phyloP scores from a whole-genome alignment of 2,797 vertebrate genomes.

The Lophius americanus region DNA sequence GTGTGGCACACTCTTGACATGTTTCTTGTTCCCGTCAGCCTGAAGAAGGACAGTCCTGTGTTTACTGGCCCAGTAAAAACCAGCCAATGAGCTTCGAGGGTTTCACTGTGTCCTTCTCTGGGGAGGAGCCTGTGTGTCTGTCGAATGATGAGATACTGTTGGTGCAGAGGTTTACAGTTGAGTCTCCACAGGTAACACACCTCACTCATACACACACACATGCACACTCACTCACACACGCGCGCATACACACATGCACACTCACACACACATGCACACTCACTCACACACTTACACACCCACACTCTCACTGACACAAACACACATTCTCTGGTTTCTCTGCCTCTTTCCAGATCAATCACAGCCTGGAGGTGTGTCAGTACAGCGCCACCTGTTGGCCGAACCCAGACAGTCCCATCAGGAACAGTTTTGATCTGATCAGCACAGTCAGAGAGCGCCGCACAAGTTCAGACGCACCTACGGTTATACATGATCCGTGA shows the following conservation, averaged over 20 bases:
- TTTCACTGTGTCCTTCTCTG: constrained; percentile 88
- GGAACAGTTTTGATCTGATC: constrained; percentile 94
- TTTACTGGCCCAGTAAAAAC: constrained; percentile 92
- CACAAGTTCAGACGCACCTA: constrained; percentile 83
- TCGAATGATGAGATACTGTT: constrained; percentile 90
- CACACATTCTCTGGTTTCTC: not conserved
- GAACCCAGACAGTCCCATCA: constrained; percentile 95
- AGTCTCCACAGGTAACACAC: constrained; percentile 87
- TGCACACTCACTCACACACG: not conserved
- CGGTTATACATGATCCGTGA: constrained; percentile 94
- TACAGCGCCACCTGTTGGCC: constrained; percentile 93
- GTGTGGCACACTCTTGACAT: not conserved
- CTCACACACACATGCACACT: not conserved
- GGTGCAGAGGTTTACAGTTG: constrained; percentile 91
- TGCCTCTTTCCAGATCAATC: constrained; percentile 83
- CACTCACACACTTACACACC: not conserved
- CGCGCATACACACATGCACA: not conserved
- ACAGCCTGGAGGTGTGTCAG: constrained; percentile 90
- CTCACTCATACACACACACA: constrained; percentile 16
- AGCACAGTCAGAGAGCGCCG: constrained; percentile 88
- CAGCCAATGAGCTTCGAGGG: constrained; percentile 91
- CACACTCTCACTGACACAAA: not conserved
- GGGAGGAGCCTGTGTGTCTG: constrained; percentile 88
- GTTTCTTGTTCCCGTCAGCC: constrained; percentile 49
- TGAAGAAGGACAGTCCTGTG: constrained; percentile 81